Conservation (phyloP, 2,113 vertebrate species). For the Neomonachus schauinslandi region DNA sequence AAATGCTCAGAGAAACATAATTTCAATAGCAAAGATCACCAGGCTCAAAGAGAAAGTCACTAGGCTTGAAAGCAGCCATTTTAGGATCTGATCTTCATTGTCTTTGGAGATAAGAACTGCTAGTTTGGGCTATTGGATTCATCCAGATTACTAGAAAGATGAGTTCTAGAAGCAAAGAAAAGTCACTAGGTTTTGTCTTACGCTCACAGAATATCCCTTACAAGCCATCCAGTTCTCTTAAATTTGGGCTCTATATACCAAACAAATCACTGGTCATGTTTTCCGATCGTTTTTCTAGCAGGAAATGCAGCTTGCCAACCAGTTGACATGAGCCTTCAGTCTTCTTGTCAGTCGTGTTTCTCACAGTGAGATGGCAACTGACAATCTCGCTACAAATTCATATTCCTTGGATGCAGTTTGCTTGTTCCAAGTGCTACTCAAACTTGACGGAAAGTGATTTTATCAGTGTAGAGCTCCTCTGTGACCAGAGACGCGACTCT, state of each 20-base stretch:
- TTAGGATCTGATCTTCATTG: neutral
- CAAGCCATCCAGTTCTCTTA: neutral
- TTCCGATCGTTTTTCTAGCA: neutral
- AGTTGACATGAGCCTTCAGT: neutral
- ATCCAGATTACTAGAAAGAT: neutral
- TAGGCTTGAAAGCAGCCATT: neutral
- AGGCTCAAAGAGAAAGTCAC: neutral
- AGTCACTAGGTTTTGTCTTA: neutral
- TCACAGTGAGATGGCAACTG: neutral
- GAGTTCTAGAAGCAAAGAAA: neutral
- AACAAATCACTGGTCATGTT: neutral
- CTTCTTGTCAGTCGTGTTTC: neutral
- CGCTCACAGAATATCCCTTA: neutral
- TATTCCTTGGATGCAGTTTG: neutral
- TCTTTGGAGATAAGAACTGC: neutral
- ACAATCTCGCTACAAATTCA: neutral
- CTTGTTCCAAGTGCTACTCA: neutral
- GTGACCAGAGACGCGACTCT: neutral
- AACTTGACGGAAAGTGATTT: neutral
- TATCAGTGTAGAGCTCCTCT: neutral
- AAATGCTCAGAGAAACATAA: neutral
- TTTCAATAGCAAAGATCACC: neutral
- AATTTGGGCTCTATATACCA: neutral
- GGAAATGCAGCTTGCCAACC: neutral
- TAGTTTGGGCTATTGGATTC: neutral